These are phyloP conservation scores for Hydropotes inermis DNA, from an alignment of 2,113 vertebrate genomes.

Conservation along the genomic window DNA sequence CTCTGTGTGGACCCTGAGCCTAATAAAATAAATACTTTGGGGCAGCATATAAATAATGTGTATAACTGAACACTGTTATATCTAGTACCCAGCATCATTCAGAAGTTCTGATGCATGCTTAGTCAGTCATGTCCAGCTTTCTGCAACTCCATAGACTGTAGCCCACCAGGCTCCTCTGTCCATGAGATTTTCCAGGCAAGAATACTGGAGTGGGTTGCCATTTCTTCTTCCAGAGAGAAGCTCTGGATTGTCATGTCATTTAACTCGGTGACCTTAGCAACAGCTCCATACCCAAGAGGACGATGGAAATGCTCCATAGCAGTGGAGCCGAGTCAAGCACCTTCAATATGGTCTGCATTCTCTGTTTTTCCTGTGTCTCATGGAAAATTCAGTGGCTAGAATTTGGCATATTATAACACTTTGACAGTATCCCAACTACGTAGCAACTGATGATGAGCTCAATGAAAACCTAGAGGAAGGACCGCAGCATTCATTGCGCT, in stretches of 20 bases:
- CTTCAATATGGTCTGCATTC: neutral
- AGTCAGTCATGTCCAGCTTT: neutral
- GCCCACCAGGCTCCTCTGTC: neutral
- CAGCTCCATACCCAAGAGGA: neutral
- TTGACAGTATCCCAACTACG: neutral
- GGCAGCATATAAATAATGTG: neutral
- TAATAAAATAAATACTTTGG: neutral
- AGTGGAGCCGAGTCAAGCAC: neutral
- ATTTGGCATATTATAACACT: neutral
- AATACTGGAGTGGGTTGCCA: neutral
- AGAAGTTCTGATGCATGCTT: neutral
- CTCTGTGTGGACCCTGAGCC: too few species aligned
- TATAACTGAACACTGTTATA: neutral
- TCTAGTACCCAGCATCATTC: neutral
- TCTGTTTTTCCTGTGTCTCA: neutral
- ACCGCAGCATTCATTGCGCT: rapidly evolving
- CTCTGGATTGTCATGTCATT: neutral
- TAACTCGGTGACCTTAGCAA: neutral
- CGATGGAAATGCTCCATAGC: neutral
- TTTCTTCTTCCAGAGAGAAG: neutral
- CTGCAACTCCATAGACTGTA: neutral
- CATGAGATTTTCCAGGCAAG: neutral
- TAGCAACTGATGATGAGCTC: neutral
- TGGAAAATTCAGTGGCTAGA: neutral
- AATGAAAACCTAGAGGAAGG: neutral